Evolutionary conservation across 2,888 invertebrate species (phyloP), one percentile per base, ranked within the genome.

Genomic region (Heliconius charithonia): DNA sequence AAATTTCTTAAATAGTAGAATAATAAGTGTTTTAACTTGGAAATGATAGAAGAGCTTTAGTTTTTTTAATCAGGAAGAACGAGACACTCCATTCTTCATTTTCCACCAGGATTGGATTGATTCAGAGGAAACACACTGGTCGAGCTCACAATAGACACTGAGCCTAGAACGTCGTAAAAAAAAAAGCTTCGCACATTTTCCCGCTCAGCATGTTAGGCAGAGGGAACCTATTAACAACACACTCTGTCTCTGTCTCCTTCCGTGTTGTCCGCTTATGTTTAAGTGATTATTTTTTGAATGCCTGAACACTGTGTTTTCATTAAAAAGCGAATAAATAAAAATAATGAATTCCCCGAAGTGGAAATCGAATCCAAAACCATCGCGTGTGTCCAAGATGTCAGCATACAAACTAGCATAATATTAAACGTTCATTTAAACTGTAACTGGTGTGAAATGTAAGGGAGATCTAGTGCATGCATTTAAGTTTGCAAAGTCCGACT

Each of bases 401-500:
- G 32, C 10, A 66, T 66, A 66, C 37, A 41, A 41, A 69, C 37
- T 25, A 69, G 25, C 25, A 37, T 67, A 41, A 69, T 16, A 41
- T 69, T 41, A 37, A 67, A n/a, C n/a, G 69, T 25, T 69, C 69
- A 45, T 69, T 69, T 45, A 25, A 69, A 69, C 41, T 69, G 67
- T 67, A 45, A 41, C 25, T 25, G 6, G 69, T 69, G 41, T 45
- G 41, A 45, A 69, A 32, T 32, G 56, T 32, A 72, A 59, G 32
- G n/a, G 59, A 59, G 72, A 72, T 59, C 56, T 12, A 4, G 59
- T 32, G 72, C 56, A 32, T 72, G 56, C 72, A 56, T 56, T 72
- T 56, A 72, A 72, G 72, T 59, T 72, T 59, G 45, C 41, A 27
- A 65, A 65, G 74, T 74, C 41, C 22, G 45, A 62, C 62, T 74